These are phyloP conservation scores for Macaria liturata DNA, from an alignment of 2,888 invertebrate species.

Conservation along the genomic window DNA sequence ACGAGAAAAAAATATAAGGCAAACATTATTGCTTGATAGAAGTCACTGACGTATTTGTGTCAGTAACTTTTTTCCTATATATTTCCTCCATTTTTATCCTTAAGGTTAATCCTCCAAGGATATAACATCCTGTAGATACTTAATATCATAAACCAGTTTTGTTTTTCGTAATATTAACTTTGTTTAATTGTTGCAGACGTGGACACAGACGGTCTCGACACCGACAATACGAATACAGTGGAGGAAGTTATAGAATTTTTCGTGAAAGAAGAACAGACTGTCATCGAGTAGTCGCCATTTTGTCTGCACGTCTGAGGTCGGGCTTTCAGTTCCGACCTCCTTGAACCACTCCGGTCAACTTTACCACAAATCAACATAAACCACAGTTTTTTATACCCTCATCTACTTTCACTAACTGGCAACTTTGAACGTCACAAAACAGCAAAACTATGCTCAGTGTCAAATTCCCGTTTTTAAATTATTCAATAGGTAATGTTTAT, in stretches of 20 bases:
- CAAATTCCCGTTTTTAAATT: conserved; percentile 68
- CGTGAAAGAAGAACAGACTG: conserved; percentile 95
- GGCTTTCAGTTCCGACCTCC: conserved; percentile 53
- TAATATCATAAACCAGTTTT: too few relatives aligned
- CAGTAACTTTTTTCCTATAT: too few relatives aligned
- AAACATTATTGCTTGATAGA: too few relatives aligned
- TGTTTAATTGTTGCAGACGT: conserved; percentile 85
- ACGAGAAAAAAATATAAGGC: too few relatives aligned
- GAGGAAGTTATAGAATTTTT: conserved; percentile 99
- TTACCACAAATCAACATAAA: conserved; percentile 42
- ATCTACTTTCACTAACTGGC: conserved; percentile 36
- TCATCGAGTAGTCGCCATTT: conserved; percentile 87
- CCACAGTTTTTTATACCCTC: conserved; percentile 58
- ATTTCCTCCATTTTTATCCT: too few relatives aligned
- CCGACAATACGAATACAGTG: conserved; percentile 93
- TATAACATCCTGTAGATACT: too few relatives aligned
- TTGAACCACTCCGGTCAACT: conserved; percentile 39
- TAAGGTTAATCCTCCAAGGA: too few relatives aligned
- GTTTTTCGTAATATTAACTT: neutral
- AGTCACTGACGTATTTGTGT: too few relatives aligned
- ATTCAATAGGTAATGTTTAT: conserved; percentile 79
- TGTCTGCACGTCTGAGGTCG: conserved; percentile 58
- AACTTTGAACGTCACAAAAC: conserved; percentile 33
- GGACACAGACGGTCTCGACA: conserved; percentile 96
- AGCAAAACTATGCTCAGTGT: conserved; percentile 62